These are phyloP conservation scores for Lerista edwardsae DNA, from an alignment of 2,797 vertebrate genomes.

Conservation along the genomic window DNA sequence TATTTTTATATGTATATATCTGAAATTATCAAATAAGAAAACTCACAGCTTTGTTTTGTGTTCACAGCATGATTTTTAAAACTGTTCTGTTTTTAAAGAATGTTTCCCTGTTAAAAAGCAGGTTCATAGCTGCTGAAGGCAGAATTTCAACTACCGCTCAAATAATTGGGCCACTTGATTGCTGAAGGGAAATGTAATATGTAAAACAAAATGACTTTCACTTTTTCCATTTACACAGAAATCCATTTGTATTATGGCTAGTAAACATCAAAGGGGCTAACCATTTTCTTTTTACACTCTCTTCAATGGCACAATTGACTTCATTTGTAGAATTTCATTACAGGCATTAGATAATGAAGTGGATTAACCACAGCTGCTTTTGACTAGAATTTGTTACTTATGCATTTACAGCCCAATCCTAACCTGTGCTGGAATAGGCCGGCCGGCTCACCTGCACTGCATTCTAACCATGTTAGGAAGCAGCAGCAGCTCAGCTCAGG, in stretches of 20 bases:
- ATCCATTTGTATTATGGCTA: conserved; percentile 70
- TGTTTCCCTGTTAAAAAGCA: conserved; percentile 67
- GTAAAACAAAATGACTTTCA: conserved; percentile 72
- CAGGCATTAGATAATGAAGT: conserved; percentile 48
- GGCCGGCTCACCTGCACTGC: too few relatives aligned
- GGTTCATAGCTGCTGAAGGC: conserved; percentile 71
- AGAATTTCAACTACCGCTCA: conserved; percentile 69
- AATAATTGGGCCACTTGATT: conserved; percentile 73
- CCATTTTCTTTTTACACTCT: conserved; percentile 48
- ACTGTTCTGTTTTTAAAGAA: conserved; percentile 65
- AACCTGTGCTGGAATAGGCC: too few relatives aligned
- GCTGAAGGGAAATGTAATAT: conserved; percentile 68
- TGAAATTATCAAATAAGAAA: conserved; percentile 63
- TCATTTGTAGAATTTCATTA: conserved; percentile 27
- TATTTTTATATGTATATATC: conserved; percentile 53
- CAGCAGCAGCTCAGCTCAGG: too few relatives aligned
- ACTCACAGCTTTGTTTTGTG: conserved; percentile 52
- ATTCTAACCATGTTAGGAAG: too few relatives aligned
- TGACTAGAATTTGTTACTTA: conserved; percentile 1
- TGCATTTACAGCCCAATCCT: too few relatives aligned
- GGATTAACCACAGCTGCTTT: conserved; percentile 5
- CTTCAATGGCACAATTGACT: conserved; percentile 38
- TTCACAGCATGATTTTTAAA: conserved; percentile 63
- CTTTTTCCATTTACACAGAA: conserved; percentile 62
- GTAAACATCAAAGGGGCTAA: conserved; percentile 65